Percentiles rank a stretch among this genome's conserved stretches.
Evolutionary conservation across 64 coral and sea anemone species (phyloP).

Genomic region (Porites lutea): DNA sequence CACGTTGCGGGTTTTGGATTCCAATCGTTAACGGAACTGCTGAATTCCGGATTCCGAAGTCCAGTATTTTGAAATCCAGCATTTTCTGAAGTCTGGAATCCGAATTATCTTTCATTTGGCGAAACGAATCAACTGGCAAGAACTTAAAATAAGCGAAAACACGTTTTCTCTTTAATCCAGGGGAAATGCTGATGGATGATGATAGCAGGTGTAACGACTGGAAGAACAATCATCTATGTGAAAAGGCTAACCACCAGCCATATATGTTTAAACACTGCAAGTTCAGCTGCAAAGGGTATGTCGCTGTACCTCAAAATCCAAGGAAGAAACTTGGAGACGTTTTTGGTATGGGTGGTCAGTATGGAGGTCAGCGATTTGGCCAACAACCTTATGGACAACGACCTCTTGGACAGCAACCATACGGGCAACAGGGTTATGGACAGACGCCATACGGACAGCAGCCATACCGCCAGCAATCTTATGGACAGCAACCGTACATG

Average conservation of each 20-base stretch:
- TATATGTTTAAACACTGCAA: constrained; percentile 60
- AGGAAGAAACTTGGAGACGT: constrained; percentile 18
- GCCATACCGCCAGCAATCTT: not conserved
- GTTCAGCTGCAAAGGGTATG: constrained; percentile 52
- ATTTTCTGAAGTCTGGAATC: no score
- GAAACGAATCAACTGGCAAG: no score
- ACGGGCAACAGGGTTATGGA: not conserved
- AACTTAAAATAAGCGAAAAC: not conserved
- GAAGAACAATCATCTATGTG: constrained; percentile 38
- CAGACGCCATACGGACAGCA: not conserved
- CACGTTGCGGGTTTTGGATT: no score
- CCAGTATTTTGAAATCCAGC: no score
- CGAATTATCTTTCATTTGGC: no score
- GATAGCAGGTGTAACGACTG: constrained; percentile 63
- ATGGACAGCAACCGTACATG: not conserved
- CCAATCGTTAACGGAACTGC: no score
- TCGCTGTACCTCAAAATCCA: constrained; percentile 3
- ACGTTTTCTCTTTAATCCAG: not conserved
- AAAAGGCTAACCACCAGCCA: constrained; percentile 31
- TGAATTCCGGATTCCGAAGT: no score
- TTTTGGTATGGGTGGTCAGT: constrained; percentile 26
- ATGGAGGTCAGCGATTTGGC: not conserved
- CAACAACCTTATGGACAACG: not conserved
- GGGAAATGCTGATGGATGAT: constrained; percentile 42
- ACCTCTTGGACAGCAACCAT: not conserved